Base-by-base conservation (phyloP, 2,113 vertebrate species). In the Verasper variegatus region DNA sequence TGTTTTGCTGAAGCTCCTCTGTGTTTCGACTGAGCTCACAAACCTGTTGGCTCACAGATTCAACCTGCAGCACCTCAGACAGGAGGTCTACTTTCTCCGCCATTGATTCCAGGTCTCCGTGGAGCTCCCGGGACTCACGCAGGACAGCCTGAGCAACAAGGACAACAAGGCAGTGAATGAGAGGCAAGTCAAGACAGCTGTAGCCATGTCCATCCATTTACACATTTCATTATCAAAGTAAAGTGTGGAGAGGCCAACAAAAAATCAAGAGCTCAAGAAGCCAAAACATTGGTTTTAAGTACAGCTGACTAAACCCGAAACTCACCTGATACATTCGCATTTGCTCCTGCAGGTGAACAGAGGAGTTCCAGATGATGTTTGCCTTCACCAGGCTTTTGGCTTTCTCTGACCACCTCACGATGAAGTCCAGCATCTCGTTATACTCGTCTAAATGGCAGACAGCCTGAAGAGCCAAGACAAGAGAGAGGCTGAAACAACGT, bases 321-420 rank as follows among this genome's bases (percentile, higher is more conserved):
- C 88, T 68, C 84, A 99, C 98, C 96, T 98, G 96, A 85, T 98
- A 96, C 70, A 95, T 94, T 81, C 95, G 93, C 70, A 96, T 96
- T 79, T 98, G 97, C 81, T 98, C 96, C 84, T 94, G 95, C 87
- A 98, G 96, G 26, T 96, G 96, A 85, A 91, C 91, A 6, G 97
- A 94, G 60, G 96, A 96, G 89, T 96, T 96, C 97, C 97, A 98
- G 4, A 88, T 92, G 78, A 97, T 95, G 77, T 93, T 95, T 45
- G 94, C 95, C 10, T 95, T 95, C n/a, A 95, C 91, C 64, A 98
- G 87, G 68, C 94, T 93, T 83, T 95, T 96, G 51, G 96, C 96
- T 93, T 97, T 98, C 71, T 98, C 96, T 0, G 93, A 95, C 97
- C 97, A 98, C 79, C 95, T 96, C 90, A 95, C 5, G 83, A 97